Base-by-base conservation (phyloP, 2,888 invertebrate genomes). In the Clepsis dumicolana region DNA sequence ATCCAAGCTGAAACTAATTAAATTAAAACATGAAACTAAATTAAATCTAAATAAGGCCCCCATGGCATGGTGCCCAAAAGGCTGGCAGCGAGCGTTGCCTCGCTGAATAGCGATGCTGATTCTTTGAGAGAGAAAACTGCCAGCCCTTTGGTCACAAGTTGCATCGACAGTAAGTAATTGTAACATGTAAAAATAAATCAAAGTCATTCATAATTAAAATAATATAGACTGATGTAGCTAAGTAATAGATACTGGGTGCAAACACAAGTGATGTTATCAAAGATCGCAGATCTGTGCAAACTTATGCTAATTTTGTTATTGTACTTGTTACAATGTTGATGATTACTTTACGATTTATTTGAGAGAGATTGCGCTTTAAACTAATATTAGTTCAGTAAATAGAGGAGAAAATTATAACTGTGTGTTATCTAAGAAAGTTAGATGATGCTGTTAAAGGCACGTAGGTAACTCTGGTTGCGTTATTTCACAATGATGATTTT, bases 271-370 rank as follows among this genome's bases (percentile, higher is more conserved):
- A 18, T 53, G 27, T 38, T 25, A 52, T 65, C 59, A 59, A 35
- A 48, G 32, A 52, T 63, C 41, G 53, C 52, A 64, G 59, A 68
- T 68, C 63, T 44, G 14, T 56, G 61, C 53, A 68, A 64, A 64
- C 67, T n/a, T 52, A 54, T 25, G 56, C 48, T 67, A 67, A 67
- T 63, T 48, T 68, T 68, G 63, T 68, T 68, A 68, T 68, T 68
- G 59, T 64, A 59, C 64, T 53, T 50, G 68, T 53, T 64, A 68
- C 68, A 68, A 64, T 68, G 68, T 68, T 68, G 59, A 24, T 41
- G 38, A 63, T 64, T 53, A 53, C 35, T 68, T 63, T 64, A 68
- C 53, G 24, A 64, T 68, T 25, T 67, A 32, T 68, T 63, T 68
- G 63, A 38, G 44, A 27, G 50, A 57, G 62, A 56, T 62, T 62